A percentile compares a stretch with the other conserved stretches of the same genome.
These are phyloP conservation scores for Laticauda colubrina DNA, from an alignment of 2,113 vertebrate genomes.

Conservation along the genomic window DNA sequence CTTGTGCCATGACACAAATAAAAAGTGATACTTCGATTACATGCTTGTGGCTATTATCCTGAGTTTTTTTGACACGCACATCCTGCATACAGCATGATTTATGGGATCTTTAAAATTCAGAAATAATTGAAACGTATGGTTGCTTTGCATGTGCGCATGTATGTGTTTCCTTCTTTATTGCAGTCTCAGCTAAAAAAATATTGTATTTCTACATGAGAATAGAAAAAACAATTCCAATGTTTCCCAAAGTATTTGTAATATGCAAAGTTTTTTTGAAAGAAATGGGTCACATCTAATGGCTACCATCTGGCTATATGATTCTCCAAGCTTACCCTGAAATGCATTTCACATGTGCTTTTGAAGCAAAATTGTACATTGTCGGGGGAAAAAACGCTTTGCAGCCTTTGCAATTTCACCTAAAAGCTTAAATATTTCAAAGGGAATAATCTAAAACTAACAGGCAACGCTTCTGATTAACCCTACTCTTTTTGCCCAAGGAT, in stretches of 20 bases:
- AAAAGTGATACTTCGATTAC: neutral
- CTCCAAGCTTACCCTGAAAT: conserved; percentile 67
- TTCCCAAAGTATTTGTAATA: conserved; percentile 51
- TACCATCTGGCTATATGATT: conserved; percentile 68
- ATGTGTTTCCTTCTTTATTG: neutral
- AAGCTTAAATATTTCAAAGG: conserved; percentile 21
- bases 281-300: conserved; percentile 67
- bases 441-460: conserved; percentile 15
- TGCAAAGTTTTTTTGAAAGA: conserved; percentile 53
- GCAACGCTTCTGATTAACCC: neutral
- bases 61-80: neutral
- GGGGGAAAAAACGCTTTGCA: conserved; percentile 62
- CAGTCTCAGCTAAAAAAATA: neutral
- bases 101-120: neutral
- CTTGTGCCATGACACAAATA: neutral
- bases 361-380: conserved; percentile 62
- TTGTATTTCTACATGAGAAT: neutral
- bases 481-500: conserved; percentile 22
- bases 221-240: neutral
- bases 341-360: conserved; percentile 66
- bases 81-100: conserved; percentile 2
- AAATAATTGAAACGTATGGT: neutral
- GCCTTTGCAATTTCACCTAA: conserved; percentile 41
- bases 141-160: neutral
- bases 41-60: neutral